phyloP scores from a whole-genome alignment of 53 echinoderm and acorn worm species.

The Mesocentrotus franciscanus region DNA sequence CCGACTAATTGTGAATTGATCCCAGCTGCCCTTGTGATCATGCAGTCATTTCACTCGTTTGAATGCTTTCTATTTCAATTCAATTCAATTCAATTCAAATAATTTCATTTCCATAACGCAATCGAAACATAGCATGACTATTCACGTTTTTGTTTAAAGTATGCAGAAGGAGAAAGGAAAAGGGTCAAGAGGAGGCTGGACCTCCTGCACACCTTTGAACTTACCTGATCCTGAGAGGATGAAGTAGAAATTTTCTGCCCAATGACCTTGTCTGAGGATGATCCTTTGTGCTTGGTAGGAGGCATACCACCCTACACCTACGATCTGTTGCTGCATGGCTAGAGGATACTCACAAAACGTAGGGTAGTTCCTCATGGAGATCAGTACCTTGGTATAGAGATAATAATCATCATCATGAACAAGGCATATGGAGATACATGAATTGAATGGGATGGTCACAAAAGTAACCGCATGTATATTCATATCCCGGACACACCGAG shows the following conservation, averaged over 20 bases:
- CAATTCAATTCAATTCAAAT: too few species aligned
- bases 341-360: slow-evolving; percentile 90
- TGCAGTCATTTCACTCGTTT: too few species aligned
- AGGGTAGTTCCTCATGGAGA: slow-evolving; percentile 85
- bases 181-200: not conserved
- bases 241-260: slow-evolving; percentile 93
- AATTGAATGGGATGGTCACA: too few species aligned
- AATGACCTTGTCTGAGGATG: slow-evolving; percentile 91
- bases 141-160: too few species aligned
- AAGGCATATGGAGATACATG: not conserved
- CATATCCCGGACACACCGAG: too few species aligned
- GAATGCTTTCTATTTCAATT: too few species aligned
- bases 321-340: slow-evolving; percentile 91
- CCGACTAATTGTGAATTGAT: too few species aligned
- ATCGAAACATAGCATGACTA: too few species aligned
- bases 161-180: not conserved
- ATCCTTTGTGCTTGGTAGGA: slow-evolving; percentile 82
- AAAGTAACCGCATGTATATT: too few species aligned
- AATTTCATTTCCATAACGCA: too few species aligned
- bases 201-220: not conserved
- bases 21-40: too few species aligned
- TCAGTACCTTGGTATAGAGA: slow-evolving; percentile 70
- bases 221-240: slow-evolving; percentile 95
- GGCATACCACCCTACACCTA: slow-evolving; percentile 82
- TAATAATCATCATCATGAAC: not conserved